Conservation (phyloP, 2,113 vertebrate genomes). For the Syrrhaptes paradoxus region DNA sequence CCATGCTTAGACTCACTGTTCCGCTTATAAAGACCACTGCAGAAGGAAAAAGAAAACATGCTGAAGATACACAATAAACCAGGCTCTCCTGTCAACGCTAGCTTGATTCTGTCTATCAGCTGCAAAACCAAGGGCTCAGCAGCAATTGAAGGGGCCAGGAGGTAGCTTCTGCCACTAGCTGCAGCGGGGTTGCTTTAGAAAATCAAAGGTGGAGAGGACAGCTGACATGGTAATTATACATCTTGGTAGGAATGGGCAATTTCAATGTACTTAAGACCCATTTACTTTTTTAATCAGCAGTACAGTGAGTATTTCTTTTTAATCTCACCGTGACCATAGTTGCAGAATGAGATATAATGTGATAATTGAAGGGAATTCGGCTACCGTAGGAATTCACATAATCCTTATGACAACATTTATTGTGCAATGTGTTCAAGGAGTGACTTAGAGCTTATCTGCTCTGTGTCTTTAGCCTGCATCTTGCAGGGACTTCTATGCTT, state of each 20-base stretch:
- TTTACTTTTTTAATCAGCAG: neutral
- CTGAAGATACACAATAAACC: neutral
- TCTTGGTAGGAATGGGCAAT: neutral
- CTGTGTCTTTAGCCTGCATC: neutral
- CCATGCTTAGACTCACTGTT: neutral
- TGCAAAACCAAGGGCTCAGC: neutral
- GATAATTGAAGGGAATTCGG: neutral
- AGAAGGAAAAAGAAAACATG: neutral
- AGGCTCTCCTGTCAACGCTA: accelerated
- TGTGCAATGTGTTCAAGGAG: neutral
- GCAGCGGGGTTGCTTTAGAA: neutral
- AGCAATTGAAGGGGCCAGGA: neutral
- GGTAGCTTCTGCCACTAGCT: neutral
- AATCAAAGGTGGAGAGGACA: neutral
- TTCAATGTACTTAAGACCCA: neutral
- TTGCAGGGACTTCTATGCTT: neutral
- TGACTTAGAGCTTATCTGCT: neutral
- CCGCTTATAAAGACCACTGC: neutral
- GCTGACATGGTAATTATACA: neutral
- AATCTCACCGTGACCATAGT: neutral
- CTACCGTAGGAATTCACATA: neutral
- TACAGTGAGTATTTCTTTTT: neutral
- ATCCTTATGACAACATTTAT: neutral
- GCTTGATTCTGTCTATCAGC: neutral
- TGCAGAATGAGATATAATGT: neutral